A percentile compares a stretch with the other conserved stretches of the same genome.
These are phyloP conservation scores for Chiloscyllium punctatum DNA, from an alignment of 2,797 vertebrate species.

Conservation along the genomic window DNA sequence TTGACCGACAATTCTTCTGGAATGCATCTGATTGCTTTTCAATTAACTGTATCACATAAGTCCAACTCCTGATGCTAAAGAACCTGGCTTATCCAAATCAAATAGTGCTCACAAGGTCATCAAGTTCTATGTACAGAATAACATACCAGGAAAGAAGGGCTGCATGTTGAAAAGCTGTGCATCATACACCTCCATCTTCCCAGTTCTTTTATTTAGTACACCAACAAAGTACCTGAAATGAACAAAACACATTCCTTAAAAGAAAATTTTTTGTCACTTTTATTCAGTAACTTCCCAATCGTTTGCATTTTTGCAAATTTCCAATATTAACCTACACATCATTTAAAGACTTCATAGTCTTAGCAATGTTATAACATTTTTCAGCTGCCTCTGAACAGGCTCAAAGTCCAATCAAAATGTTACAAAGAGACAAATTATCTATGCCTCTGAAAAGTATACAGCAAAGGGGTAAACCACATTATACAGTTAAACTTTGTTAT, in stretches of 20 bases:
- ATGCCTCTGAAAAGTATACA: no score
- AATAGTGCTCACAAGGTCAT: neutral
- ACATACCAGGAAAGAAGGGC: constrained; percentile 75
- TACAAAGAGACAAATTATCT: neutral
- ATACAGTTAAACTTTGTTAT: neutral
- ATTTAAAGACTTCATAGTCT: neutral
- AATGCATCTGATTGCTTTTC: neutral
- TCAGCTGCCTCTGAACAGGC: neutral
- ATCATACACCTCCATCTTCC: constrained; percentile 79
- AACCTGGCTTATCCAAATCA: neutral
- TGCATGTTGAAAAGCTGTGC: constrained; percentile 84
- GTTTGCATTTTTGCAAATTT: neutral
- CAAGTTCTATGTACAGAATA: neutral
- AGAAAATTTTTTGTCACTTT: neutral
- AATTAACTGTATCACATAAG: neutral
- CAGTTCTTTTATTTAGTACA: constrained; percentile 75
- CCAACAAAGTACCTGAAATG: constrained; percentile 83
- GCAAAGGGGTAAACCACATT: neutral
- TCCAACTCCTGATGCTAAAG: neutral
- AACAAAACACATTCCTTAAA: neutral
- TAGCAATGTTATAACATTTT: neutral
- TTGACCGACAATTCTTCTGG: neutral
- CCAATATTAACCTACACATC: neutral
- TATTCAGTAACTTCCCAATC: neutral
- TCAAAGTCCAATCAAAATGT: neutral